Percentiles rank a stretch among this genome's conserved stretches.
Conservation (phyloP, 2,888 invertebrate genomes). For the Malthinus flaveolus region DNA sequence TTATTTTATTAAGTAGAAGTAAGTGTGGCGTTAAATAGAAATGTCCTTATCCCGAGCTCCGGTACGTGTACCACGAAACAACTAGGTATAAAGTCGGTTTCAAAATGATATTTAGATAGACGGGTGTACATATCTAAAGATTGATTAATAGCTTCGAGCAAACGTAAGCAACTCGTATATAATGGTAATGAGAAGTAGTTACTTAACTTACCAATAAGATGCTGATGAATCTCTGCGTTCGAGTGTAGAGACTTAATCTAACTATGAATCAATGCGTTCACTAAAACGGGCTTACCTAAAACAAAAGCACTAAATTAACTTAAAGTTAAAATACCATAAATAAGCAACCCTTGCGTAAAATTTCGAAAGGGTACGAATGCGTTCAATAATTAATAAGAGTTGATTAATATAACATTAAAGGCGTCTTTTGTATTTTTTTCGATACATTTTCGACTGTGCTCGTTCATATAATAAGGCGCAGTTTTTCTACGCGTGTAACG, state of each 20-base stretch:
- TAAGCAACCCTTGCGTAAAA: background rate
- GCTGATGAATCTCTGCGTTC: slow-evolving; percentile 30
- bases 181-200: slow-evolving; percentile 33
- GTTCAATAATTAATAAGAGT: no score
- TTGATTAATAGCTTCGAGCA: slow-evolving; percentile 33
- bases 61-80: background rate
- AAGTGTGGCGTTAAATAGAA: slow-evolving; percentile 20
- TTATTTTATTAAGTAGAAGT: slow-evolving; percentile 10
- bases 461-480: no score
- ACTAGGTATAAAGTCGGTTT: slow-evolving; percentile 26
- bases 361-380: no score
- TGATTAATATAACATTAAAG: no score
- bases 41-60: slow-evolving; percentile 4
- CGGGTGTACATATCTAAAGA: slow-evolving; percentile 28
- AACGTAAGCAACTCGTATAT: slow-evolving; percentile 30
- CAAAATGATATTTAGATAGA: slow-evolving; percentile 33
- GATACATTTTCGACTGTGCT: no score
- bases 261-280: slow-evolving; percentile 24
- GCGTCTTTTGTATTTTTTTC: no score
- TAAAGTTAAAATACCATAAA: background rate
- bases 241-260: slow-evolving; percentile 19
- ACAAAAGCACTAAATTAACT: slow-evolving; percentile 28
- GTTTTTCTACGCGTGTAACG: no score
- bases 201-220: slow-evolving; percentile 33
- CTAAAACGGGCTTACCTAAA: slow-evolving; percentile 24